Evolutionary conservation across 2,797 vertebrate species (phyloP).

Genomic region (Scyliorhinus canicula): DNA sequence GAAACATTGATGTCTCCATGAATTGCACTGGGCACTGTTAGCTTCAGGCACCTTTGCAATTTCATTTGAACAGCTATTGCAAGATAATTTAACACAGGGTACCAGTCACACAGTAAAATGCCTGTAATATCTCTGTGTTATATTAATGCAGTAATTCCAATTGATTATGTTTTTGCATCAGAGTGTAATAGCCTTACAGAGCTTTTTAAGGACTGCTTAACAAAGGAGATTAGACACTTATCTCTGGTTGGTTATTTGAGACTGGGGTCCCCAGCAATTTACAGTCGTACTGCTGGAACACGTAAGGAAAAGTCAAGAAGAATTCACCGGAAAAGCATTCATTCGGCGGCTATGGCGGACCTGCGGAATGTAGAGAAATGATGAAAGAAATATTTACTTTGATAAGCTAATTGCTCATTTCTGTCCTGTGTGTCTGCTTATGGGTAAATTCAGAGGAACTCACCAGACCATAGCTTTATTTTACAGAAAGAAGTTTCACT

Average conservation of each 20-base stretch:
- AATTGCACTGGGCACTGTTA: not conserved
- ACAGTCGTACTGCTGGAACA: not conserved
- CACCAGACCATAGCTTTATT: not conserved
- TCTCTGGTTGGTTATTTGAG: not conserved
- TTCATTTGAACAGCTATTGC: constrained; percentile 21
- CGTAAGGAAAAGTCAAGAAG: not conserved
- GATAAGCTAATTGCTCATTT: not conserved
- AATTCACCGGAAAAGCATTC: not conserved
- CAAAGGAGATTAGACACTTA: not conserved
- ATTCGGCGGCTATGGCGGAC: not conserved
- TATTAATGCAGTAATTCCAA: constrained; percentile 21
- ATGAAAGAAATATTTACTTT: not conserved
- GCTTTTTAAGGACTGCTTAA: not conserved
- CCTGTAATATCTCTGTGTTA: not conserved
- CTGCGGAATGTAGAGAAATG: not conserved
- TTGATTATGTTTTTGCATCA: constrained; percentile 27
- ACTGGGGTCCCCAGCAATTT: not conserved
- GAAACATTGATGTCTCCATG: not conserved
- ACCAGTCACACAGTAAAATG: constrained; percentile 15
- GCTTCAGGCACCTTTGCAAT: constrained; percentile 29
- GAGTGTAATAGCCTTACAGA: not conserved
- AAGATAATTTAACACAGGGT: constrained; percentile 22
- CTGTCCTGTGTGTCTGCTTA: not conserved
- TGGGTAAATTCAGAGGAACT: not conserved
- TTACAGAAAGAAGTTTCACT: not conserved